These are phyloP conservation scores for Elanoides forficatus DNA, from an alignment of 2,113 vertebrate species.

Conservation along the genomic window DNA sequence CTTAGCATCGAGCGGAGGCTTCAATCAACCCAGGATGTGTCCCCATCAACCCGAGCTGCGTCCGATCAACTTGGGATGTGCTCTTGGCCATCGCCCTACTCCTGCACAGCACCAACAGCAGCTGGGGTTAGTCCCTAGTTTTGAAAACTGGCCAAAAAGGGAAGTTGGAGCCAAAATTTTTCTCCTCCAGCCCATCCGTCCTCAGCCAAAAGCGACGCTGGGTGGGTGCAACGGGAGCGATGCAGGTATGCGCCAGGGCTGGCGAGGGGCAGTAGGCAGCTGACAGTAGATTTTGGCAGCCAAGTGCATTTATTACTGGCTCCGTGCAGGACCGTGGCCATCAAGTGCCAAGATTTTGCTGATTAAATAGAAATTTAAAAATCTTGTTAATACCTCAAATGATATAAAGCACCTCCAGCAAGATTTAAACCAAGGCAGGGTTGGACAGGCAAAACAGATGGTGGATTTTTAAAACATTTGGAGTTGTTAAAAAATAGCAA, in stretches of 20 bases:
- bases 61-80: too few relatives aligned
- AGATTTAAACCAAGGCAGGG: neutral
- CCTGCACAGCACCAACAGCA: neutral
- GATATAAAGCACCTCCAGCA: neutral
- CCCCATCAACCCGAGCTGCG: too few relatives aligned
- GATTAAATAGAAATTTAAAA: constrained; percentile 29
- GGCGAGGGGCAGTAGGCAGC: neutral
- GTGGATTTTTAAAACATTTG: neutral
- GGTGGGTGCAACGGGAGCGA: accelerated
- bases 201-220: neutral
- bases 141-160: neutral
- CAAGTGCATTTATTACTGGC: neutral
- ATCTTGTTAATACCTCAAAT: neutral
- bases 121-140: neutral
- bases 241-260: accelerated
- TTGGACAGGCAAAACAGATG: neutral
- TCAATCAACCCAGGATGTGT: neutral
- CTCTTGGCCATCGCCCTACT: accelerated
- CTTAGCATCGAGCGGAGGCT: neutral
- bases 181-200: neutral
- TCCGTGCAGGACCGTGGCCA: neutral
- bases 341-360: neutral
- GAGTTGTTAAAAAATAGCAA: neutral
- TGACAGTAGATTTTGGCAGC: neutral
- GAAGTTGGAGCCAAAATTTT: neutral